These are phyloP conservation scores for Brotogeris chrysoptera DNA, from an alignment of 2,797 vertebrate species.

Conservation along the genomic window DNA sequence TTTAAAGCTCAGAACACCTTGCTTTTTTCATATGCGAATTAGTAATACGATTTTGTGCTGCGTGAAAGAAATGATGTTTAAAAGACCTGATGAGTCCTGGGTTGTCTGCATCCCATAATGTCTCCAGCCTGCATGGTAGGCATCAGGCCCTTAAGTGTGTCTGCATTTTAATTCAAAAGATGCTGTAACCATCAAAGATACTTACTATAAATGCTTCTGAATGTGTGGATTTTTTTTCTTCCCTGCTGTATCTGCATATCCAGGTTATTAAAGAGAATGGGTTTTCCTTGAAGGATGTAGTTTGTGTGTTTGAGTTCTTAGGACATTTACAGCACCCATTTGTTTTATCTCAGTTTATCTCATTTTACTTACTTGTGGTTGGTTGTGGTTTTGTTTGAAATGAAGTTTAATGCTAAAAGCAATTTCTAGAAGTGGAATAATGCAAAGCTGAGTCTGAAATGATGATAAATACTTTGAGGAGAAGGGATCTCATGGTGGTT, in stretches of 20 bases:
- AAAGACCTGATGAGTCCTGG: constrained; percentile 34
- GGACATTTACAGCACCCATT: background rate
- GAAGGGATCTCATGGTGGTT: background rate
- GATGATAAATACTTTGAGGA: background rate
- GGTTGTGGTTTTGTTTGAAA: background rate
- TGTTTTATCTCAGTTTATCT: background rate
- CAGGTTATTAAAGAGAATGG: background rate
- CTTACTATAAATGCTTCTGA: constrained; percentile 12
- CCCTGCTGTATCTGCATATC: constrained; percentile 8
- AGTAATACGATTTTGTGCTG: background rate
- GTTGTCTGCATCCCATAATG: background rate
- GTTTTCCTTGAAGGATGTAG: constrained; percentile 32
- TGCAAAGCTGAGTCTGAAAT: background rate
- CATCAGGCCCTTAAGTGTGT: background rate
- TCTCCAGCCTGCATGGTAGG: background rate
- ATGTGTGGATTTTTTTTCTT: background rate
- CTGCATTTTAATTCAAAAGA: constrained; percentile 31
- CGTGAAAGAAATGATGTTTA: constrained; percentile 1
- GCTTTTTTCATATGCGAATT: background rate
- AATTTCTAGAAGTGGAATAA: background rate
- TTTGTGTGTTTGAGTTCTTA: background rate
- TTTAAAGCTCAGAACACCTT: background rate
- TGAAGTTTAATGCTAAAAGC: background rate
- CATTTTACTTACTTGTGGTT: background rate
- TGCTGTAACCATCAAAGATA: constrained; percentile 29